A percentile compares a stretch with the other conserved stretches of the same genome.
Evolutionary conservation across 1,140 invertebrate species (phyloP).

Genomic region (Vanessa atalanta): DNA sequence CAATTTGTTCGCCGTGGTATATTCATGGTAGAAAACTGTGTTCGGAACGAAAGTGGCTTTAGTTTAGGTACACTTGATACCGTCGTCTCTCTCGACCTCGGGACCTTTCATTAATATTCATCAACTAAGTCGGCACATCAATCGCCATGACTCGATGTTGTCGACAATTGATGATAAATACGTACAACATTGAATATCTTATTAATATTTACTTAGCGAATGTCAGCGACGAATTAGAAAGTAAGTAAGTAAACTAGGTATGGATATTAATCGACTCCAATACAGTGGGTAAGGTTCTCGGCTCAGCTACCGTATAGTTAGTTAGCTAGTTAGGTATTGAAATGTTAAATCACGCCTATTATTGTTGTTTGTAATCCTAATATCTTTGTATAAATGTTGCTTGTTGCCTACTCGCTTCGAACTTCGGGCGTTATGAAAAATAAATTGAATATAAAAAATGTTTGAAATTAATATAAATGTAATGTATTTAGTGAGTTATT

Average conservation of each 20-base stretch:
- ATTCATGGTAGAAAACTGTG: conserved; percentile 19
- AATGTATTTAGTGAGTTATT: too few species aligned
- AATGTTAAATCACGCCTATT: background rate
- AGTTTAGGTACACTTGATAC: conserved; percentile 14
- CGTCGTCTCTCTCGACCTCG: conserved; percentile 43
- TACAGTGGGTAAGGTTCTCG: too few species aligned
- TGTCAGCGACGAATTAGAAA: too few species aligned
- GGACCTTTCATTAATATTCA: conserved; percentile 59
- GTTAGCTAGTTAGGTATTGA: background rate
- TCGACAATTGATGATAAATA: background rate
- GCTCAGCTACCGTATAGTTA: too few species aligned
- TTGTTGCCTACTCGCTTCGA: too few species aligned
- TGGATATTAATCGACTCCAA: too few species aligned
- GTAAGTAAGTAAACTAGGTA: too few species aligned
- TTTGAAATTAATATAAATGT: too few species aligned
- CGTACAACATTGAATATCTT: background rate
- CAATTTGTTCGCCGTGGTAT: background rate
- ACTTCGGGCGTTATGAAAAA: too few species aligned
- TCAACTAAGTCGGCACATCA: conserved; percentile 15
- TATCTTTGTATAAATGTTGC: too few species aligned
- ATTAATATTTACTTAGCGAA: background rate
- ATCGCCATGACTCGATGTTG: background rate
- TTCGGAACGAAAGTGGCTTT: conserved; percentile 42
- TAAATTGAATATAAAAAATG: too few species aligned
- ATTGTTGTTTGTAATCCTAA: background rate